Base-by-base conservation (phyloP, 2,113 vertebrate species). In the Aleadryas rufinucha region DNA sequence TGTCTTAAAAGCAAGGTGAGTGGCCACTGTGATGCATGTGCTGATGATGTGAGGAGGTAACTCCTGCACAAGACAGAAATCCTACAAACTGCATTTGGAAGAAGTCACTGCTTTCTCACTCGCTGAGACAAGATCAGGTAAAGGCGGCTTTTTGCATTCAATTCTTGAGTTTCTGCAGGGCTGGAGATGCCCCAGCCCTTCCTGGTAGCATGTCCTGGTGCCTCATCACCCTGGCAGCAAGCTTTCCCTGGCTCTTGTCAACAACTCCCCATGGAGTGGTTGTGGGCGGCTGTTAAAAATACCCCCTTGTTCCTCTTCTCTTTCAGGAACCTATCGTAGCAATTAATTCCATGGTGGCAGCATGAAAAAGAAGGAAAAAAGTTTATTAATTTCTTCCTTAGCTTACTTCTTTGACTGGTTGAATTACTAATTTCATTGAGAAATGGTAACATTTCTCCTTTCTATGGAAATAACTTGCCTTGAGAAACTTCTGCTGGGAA, bases 111-210 rank as follows among this genome's bases (percentile, higher is more conserved):
- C 21, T 74, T 65, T 50, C 33, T 23, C 4, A 3, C 6, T 93
- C 1, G 0, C 61, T 4, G 2, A 4, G 19, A 44, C 0, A 0
- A 37, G 52, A 9, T 64, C 18, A 16, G 24, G 24, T 23, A 16
- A 60, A 26, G 13, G 50, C 7, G 26, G 13, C 9, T 70, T 71
- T 63, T 18, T 4, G 1, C 16, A 30, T 15, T 35, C 8, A 8
- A 0, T 13, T 68, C 59, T 37, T 70, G 20, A 35, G 26, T 81
- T 84, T 60, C 72, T 50, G 49, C 31, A 41, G 39, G n/a, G 37
- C 4, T 71, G 42, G 26, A 71, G 39, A 6, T 85, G 21, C 11
- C 66, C 61, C 71, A 59, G 42, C 37, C 28, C 49, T 35, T 35
- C 42, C 8, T 16, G 52, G 47, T 61, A 49, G 8, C 0, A 1